Base-by-base conservation (phyloP, 2,113 vertebrate species). In the Parus major region DNA sequence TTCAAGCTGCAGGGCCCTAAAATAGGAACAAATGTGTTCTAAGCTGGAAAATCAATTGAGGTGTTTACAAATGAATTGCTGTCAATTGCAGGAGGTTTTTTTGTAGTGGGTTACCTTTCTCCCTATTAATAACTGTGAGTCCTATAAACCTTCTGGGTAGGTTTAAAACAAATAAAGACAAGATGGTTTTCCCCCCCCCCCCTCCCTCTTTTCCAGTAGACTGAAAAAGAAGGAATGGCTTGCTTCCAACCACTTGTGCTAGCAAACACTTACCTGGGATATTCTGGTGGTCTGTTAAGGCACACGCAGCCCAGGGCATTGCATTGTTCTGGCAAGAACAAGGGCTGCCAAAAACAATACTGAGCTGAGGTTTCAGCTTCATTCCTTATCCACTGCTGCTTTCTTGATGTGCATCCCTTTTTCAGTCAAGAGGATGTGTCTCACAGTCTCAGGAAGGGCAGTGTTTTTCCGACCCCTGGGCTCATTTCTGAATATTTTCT, bases 401-500 rank as follows among this genome's bases (percentile, higher is more conserved):
- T 88, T 84, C 71, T 93, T 91, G 56, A 31, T 81, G 77, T 63
- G 36, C 71, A 66, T 90, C 91, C 69, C 49, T 91, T 61, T 90
- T 49, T 79, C 89, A 92, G 63, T 42, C 59, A 29, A 35, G 70
- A 78, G 90, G 88, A 78, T 88, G 81, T 73, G 50, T 96, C 95
- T 97, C 95, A 85, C 52, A 80, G 92, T 86, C 91, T 96, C 90
- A 42, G 88, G 85, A 90, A 93, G 39, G 64, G 69, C 68, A 61
- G 83, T 71, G 92, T 78, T 92, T 78, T 92, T 90, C 88, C 1
- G 0, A 63, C 22, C 39, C 56, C 42, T 42, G 17, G 16, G 36
- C 82, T 93, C 4, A n/a, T 71, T 88, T 81, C 55, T 93, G 47
- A 71, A 23, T 79, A 0, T 20, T 31, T n/a, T 42, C 15, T 15